phyloP scores from a whole-genome alignment of 2,888 invertebrate species.

The Drosophila sordidula region DNA sequence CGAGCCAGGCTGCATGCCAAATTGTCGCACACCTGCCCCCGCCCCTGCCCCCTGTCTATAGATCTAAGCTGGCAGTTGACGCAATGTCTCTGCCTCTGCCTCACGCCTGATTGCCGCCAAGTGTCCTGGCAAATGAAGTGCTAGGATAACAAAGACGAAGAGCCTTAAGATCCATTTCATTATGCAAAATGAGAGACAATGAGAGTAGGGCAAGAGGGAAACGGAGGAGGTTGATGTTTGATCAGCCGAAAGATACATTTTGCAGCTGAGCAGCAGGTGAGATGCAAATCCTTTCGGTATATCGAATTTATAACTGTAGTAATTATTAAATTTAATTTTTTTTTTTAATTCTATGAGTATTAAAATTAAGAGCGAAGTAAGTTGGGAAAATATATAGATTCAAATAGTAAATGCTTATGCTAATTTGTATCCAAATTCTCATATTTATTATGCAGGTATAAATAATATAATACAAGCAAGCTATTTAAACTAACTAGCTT shows the following conservation, averaged over 20 bases:
- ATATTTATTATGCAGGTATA: no score
- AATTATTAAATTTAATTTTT: no score
- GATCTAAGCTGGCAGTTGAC: constrained; percentile 5
- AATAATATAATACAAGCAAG: no score
- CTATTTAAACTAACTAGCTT: no score
- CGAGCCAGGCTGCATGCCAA: constrained; percentile 46
- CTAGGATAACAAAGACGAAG: constrained; percentile 35
- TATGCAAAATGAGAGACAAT: constrained; percentile 43
- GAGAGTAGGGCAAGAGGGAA: background rate
- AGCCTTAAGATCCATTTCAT: constrained; percentile 16
- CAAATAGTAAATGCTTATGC: no score
- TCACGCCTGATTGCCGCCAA: constrained; percentile 55
- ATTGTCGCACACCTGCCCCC: constrained; percentile 50
- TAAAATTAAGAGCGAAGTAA: no score
- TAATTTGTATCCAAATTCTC: no score
- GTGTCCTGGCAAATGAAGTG: constrained; percentile 55
- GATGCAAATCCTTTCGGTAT: constrained; percentile 4
- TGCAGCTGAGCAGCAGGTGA: constrained; percentile 28
- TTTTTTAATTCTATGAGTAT: no score
- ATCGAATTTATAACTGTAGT: background rate
- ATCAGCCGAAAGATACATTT: constrained; percentile 22
- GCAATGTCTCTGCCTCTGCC: constrained; percentile 13
- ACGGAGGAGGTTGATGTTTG: constrained; percentile 3
- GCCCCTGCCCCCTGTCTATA: background rate
- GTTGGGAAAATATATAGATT: no score